Conservation (phyloP, 37 sponge, comb jelly and placozoan species). For the Halichondria panicea region DNA sequence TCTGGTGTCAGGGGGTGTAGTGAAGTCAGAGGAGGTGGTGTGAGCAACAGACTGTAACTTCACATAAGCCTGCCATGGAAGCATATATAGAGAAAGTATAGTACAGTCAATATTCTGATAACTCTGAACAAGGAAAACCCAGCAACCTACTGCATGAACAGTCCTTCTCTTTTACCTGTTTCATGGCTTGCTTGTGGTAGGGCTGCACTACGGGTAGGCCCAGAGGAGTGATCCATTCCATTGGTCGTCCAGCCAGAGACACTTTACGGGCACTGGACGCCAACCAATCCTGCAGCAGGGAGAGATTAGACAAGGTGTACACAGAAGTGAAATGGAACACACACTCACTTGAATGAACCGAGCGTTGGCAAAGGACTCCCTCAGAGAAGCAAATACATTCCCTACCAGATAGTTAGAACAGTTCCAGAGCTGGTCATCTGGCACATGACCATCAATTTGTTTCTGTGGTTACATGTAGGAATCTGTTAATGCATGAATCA, state of each 20-base stretch:
- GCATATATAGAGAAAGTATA: neutral
- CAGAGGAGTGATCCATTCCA: slow-evolving; percentile 94
- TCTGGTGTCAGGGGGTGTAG: slow-evolving; percentile 51
- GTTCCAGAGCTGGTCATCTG: slow-evolving; percentile 53
- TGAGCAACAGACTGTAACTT: slow-evolving; percentile 26
- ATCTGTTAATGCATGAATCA: neutral
- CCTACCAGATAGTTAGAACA: slow-evolving; percentile 76
- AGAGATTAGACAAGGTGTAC: too few species aligned
- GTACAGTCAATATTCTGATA: neutral
- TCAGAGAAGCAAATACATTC: slow-evolving; percentile 66
- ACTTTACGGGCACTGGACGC: slow-evolving; percentile 70
- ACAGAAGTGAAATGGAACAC: too few species aligned
- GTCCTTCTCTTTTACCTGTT: neutral
- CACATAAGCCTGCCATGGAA: slow-evolving; percentile 9
- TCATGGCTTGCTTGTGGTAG: slow-evolving; percentile 62
- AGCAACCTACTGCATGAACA: neutral
- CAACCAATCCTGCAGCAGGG: slow-evolving; percentile 75
- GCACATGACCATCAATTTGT: slow-evolving; percentile 52
- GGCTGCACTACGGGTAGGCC: slow-evolving; percentile 95
- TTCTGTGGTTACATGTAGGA: slow-evolving; percentile 48
- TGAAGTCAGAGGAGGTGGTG: slow-evolving; percentile 1
- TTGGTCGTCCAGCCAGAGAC: slow-evolving; percentile 60
- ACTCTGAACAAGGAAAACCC: neutral
- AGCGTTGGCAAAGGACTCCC: slow-evolving; percentile 82
- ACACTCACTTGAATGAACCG: slow-evolving; percentile 75